These are phyloP conservation scores for Enteromius mattozi DNA, from an alignment of 2,797 vertebrate species.

Conservation along the genomic window DNA sequence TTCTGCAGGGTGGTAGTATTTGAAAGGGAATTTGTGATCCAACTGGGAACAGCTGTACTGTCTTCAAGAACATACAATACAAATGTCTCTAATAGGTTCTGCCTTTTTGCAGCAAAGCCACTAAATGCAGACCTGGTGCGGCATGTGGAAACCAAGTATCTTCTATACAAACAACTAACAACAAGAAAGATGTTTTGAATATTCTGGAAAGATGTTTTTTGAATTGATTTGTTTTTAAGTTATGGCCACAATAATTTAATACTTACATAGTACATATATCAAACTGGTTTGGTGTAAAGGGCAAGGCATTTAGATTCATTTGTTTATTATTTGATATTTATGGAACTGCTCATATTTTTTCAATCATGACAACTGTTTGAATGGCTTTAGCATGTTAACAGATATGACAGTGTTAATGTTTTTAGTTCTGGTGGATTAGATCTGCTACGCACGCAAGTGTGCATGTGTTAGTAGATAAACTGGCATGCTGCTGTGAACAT, in stretches of 20 bases:
- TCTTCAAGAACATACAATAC: slow-evolving; percentile 46
- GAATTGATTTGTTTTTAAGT: neutral
- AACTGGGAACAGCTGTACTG: slow-evolving; percentile 52
- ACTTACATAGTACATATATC: neutral
- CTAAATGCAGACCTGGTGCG: slow-evolving; percentile 42
- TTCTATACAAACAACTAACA: slow-evolving; percentile 26
- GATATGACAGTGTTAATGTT: neutral
- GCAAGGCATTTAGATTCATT: neutral
- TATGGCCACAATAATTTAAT: neutral
- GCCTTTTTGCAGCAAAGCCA: slow-evolving; percentile 36
- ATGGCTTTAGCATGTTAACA: neutral
- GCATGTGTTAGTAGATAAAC: neutral
- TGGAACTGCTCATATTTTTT: neutral
- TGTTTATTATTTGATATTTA: neutral
- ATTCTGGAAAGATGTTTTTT: slow-evolving; percentile 15
- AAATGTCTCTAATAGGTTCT: slow-evolving; percentile 43
- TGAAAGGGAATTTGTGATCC: slow-evolving; percentile 17
- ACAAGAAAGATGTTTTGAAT: slow-evolving; percentile 4
- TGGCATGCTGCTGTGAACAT: neutral
- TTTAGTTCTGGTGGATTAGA: neutral
- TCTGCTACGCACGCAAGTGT: neutral
- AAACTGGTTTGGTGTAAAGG: neutral
- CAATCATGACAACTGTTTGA: neutral
- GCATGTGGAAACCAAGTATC: slow-evolving; percentile 42
- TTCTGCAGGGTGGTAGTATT: slow-evolving; percentile 11